These are phyloP conservation scores for Heliconius ismenius DNA, from an alignment of 2,888 invertebrate species.

Conservation along the genomic window DNA sequence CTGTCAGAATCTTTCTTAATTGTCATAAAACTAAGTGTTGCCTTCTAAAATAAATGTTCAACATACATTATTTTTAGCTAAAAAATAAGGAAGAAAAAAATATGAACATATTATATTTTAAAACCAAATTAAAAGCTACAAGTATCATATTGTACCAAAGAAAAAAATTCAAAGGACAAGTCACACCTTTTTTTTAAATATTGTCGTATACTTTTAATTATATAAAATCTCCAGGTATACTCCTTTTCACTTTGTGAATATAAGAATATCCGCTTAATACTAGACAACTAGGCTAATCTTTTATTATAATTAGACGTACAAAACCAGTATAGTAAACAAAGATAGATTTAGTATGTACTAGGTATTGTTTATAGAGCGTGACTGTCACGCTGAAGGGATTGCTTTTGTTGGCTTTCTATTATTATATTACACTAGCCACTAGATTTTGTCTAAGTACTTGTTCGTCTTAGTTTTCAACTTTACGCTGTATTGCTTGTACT, in stretches of 20 bases:
- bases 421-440: conserved; percentile 13
- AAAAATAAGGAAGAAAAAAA: too few relatives aligned
- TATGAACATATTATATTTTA: too few relatives aligned
- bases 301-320: conserved; percentile 11
- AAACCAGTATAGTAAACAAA: conserved; percentile 8
- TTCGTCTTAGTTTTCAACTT: not conserved
- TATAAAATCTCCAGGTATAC: not conserved
- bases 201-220: not conserved
- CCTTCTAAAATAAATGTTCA: not conserved
- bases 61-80: too few relatives aligned
- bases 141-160: not conserved
- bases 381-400: conserved; percentile 16
- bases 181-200: too few relatives aligned
- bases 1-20: conserved; percentile 33
- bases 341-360: conserved; percentile 13
- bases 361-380: conserved; percentile 22
- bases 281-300: not conserved
- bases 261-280: not conserved
- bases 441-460: not conserved
- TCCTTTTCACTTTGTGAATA: not conserved
- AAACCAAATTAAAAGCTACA: not conserved
- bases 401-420: conserved; percentile 21
- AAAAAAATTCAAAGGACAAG: too few relatives aligned
- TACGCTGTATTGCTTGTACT: too few relatives aligned
- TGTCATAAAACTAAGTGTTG: conserved; percentile 25